Conservation (phyloP, 2,888 invertebrate genomes). For the Scotopteryx bipunctaria region DNA sequence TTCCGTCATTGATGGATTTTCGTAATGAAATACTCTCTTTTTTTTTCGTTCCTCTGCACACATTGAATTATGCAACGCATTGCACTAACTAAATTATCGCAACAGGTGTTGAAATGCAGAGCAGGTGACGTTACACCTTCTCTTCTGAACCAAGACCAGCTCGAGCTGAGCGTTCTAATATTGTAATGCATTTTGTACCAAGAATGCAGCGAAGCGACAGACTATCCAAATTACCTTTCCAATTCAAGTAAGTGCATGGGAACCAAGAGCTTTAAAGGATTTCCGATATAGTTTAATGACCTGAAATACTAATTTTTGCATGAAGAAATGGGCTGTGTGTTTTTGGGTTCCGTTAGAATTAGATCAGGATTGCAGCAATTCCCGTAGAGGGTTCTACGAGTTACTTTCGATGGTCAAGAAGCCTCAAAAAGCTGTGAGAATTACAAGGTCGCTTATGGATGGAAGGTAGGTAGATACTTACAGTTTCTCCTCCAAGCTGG, state of each 20-base stretch:
- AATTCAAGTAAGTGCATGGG: neutral
- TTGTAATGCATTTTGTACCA: slow-evolving; percentile 8
- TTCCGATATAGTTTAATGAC: neutral
- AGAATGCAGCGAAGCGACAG: slow-evolving; percentile 10
- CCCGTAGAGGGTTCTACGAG: too few relatives aligned
- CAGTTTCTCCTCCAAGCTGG: slow-evolving; percentile 73
- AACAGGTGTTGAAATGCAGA: slow-evolving; percentile 28
- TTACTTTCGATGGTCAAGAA: too few relatives aligned
- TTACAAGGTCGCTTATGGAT: too few relatives aligned
- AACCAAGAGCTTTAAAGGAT: neutral
- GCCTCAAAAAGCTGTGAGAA: too few relatives aligned
- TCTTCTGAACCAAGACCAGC: slow-evolving; percentile 9
- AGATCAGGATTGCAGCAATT: too few relatives aligned
- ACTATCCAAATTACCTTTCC: neutral
- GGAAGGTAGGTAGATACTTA: slow-evolving; percentile 50
- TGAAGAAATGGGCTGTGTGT: too few relatives aligned
- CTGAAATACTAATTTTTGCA: too few relatives aligned
- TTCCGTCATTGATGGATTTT: too few relatives aligned
- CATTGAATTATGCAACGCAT: slow-evolving; percentile 21
- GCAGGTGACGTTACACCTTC: slow-evolving; percentile 19
- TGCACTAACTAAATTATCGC: slow-evolving; percentile 29
- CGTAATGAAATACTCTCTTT: too few relatives aligned
- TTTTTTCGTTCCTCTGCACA: slow-evolving; percentile 9
- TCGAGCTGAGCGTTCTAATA: slow-evolving; percentile 11
- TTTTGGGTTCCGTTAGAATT: too few relatives aligned